Percentiles rank a stretch among this genome's conserved stretches.
These are phyloP conservation scores for Styela clava DNA, from an alignment of 23 tunicate genomes.

Conservation along the genomic window DNA sequence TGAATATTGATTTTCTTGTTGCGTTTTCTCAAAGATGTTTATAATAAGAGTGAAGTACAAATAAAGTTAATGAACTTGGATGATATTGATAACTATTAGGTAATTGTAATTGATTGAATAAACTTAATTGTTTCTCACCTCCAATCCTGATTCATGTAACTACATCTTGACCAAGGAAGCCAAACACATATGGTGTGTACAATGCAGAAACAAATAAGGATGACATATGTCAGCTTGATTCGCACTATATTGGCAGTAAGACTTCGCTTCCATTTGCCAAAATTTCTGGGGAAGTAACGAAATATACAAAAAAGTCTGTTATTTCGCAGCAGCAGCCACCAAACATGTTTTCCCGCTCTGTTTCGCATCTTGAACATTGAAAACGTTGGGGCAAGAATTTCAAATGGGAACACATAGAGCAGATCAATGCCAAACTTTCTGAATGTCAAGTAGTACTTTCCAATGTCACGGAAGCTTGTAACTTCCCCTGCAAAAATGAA, in stretches of 20 bases:
- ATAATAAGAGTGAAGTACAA: too few species aligned
- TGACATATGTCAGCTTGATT: not conserved
- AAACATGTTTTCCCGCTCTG: conserved; percentile 6
- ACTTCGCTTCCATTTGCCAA: conserved; percentile 48
- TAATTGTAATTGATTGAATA: too few species aligned
- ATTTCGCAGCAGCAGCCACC: conserved; percentile 42
- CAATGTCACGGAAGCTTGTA: conserved; percentile 63
- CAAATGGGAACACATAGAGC: conserved; percentile 61
- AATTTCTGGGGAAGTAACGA: conserved; percentile 55
- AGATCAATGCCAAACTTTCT: conserved; percentile 62
- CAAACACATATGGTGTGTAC: not conserved
- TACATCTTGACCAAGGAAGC: not conserved
- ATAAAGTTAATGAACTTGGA: too few species aligned
- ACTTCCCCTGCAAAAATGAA: not conserved
- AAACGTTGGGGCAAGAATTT: conserved; percentile 45
- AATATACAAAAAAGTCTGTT: conserved; percentile 55
- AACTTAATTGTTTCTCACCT: too few species aligned
- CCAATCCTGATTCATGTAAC: not conserved
- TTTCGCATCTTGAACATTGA: conserved; percentile 17
- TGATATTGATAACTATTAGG: too few species aligned
- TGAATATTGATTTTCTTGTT: too few species aligned
- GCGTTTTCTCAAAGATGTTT: too few species aligned
- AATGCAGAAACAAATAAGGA: not conserved
- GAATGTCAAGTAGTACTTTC: conserved; percentile 50
- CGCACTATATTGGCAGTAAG: not conserved